A percentile compares a stretch with the other conserved stretches of the same genome.
Conservation (phyloP, 2,888 invertebrate species). For the Kryphioiulus occultus region DNA sequence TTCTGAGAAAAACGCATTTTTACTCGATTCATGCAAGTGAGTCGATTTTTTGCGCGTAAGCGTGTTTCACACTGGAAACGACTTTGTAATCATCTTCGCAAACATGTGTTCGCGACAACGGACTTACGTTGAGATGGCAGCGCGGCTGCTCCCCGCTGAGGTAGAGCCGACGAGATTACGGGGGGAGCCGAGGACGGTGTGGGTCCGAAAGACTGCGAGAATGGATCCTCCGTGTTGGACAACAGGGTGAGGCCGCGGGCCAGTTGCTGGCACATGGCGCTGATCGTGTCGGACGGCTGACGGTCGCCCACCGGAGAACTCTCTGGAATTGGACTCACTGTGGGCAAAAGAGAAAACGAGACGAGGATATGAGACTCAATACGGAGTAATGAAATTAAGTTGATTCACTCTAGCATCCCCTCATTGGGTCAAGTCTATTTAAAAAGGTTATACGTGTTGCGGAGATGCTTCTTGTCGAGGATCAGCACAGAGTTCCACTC, state of each 20-base stretch:
- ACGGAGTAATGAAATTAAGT: too few relatives aligned
- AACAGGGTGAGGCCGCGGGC: constrained; percentile 78
- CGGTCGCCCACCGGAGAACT: constrained; percentile 69
- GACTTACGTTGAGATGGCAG: not conserved
- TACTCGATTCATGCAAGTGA: too few relatives aligned
- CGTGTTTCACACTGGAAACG: too few relatives aligned
- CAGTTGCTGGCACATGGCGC: constrained; percentile 79
- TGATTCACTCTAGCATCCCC: too few relatives aligned
- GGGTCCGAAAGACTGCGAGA: constrained; percentile 53
- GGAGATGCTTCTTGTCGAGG: too few relatives aligned
- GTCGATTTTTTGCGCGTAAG: too few relatives aligned
- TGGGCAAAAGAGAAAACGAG: constrained; percentile 56
- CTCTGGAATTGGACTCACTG: constrained; percentile 81
- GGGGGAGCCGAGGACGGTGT: constrained; percentile 47
- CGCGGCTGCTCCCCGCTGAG: not conserved
- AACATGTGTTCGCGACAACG: too few relatives aligned
- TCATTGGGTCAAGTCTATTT: too few relatives aligned
- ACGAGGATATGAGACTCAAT: not conserved
- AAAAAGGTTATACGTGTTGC: too few relatives aligned
- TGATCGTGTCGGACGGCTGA: constrained; percentile 67
- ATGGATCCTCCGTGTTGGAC: constrained; percentile 68
- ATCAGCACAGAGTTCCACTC: too few relatives aligned
- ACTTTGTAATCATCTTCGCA: too few relatives aligned
- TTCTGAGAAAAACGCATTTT: too few relatives aligned
- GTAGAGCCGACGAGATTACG: not conserved